These are phyloP conservation scores for Poicephalus meyeri DNA, from an alignment of 2,113 vertebrate species.

Conservation along the genomic window DNA sequence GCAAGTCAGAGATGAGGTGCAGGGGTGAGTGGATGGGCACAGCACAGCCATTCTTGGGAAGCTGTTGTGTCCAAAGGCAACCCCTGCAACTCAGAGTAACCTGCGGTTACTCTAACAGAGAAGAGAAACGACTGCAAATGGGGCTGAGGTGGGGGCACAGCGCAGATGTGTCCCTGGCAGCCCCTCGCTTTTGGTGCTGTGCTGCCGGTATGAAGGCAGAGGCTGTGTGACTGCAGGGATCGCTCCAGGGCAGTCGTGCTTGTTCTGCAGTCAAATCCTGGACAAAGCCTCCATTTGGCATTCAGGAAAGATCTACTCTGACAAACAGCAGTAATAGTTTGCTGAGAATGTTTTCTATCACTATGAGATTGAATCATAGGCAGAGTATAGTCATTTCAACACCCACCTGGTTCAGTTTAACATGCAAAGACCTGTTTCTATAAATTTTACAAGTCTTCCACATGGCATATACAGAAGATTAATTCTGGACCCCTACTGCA, in stretches of 20 bases:
- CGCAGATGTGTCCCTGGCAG: neutral
- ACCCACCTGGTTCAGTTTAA: slow-evolving; percentile 36
- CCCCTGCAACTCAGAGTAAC: too few species aligned
- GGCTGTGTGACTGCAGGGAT: neutral
- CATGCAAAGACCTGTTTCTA: slow-evolving; percentile 5
- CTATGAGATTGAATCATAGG: neutral
- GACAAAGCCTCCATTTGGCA: neutral
- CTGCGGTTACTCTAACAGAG: neutral
- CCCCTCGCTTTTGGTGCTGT: fast-evolving
- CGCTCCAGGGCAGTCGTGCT: fast-evolving
- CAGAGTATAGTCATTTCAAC: slow-evolving; percentile 19
- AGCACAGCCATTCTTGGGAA: neutral
- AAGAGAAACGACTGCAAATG: neutral
- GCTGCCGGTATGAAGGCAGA: neutral
- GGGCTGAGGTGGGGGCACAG: neutral
- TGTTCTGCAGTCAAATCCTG: neutral
- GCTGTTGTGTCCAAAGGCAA: neutral
- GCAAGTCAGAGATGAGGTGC: neutral
- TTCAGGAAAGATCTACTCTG: neutral
- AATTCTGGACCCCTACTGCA: neutral
- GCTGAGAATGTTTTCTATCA: neutral
- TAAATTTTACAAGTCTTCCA: slow-evolving; percentile 16
- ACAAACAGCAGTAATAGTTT: neutral
- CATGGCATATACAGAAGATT: neutral
- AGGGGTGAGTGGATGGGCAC: fast-evolving